A percentile compares a stretch with the other conserved stretches of the same genome.
Evolutionary conservation across 2,113 vertebrate genomes (phyloP).

Genomic region (Coptodon bakossiorum): DNA sequence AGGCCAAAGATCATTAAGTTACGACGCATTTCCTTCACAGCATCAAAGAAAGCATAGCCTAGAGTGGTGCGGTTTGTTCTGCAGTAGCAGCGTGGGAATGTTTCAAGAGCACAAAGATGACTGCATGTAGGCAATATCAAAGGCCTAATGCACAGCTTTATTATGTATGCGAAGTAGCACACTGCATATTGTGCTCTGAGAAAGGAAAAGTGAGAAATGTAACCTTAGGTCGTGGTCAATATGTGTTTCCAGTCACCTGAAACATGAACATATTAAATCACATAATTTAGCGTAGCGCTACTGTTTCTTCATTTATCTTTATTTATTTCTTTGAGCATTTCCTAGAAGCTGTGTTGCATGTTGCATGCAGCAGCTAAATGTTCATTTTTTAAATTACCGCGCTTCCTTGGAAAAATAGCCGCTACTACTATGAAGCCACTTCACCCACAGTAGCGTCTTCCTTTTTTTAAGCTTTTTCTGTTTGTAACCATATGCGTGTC

Average conservation of each 20-base stretch:
- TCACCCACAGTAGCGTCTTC: not conserved
- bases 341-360: not conserved
- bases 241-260: not conserved
- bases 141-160: slow-evolving; percentile 2
- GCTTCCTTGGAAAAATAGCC: not conserved
- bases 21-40: not conserved
- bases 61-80: not conserved
- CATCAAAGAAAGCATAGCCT: slow-evolving; percentile 23
- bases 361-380: not conserved
- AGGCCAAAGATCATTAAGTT: slow-evolving; percentile 20
- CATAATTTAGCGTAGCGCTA: not conserved
- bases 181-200: not conserved
- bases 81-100: slow-evolving; percentile 20
- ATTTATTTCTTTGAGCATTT: not conserved
- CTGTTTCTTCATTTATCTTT: not conserved
- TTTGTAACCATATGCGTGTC: not conserved
- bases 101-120: not conserved
- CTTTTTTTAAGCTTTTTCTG: not conserved
- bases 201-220: not conserved
- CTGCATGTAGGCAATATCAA: slow-evolving; percentile 7
- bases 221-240: not conserved
- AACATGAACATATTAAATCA: not conserved
- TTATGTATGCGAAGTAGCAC: slow-evolving; percentile 10
- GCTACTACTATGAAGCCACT: not conserved
- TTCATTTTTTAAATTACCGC: not conserved